Conservation (phyloP, 2,113 vertebrate genomes). For the Tyto alba region DNA sequence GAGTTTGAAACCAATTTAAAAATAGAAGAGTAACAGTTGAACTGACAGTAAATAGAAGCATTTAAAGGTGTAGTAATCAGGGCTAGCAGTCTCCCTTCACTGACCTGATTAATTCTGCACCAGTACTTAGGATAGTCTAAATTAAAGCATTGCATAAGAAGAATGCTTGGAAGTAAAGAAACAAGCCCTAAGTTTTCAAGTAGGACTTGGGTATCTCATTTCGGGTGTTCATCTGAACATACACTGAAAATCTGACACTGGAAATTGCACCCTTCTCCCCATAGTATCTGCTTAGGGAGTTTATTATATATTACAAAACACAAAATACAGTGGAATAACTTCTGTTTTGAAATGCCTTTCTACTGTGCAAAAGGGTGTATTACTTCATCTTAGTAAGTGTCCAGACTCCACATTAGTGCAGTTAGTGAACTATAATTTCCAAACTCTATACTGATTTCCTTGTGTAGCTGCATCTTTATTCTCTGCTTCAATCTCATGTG, state of each 20-base stretch:
- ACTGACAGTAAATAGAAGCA: background rate
- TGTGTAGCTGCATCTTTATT: background rate
- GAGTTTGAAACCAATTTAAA: background rate
- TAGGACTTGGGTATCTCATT: background rate
- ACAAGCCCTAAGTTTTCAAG: background rate
- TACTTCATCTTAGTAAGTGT: background rate
- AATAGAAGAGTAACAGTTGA: background rate
- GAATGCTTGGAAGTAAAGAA: slow-evolving; percentile 2
- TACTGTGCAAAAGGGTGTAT: background rate
- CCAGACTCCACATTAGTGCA: background rate
- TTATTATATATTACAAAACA: background rate
- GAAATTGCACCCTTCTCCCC: background rate
- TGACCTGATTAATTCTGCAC: slow-evolving; percentile 54
- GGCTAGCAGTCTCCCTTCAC: background rate
- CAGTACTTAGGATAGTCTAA: slow-evolving; percentile 14
- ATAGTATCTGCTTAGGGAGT: background rate
- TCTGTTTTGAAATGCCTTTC: background rate
- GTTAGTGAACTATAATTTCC: background rate
- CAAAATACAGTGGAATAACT: background rate
- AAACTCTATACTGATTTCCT: background rate
- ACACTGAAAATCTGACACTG: background rate
- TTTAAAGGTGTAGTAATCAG: slow-evolving; percentile 8
- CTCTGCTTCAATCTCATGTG: background rate
- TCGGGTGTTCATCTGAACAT: background rate
- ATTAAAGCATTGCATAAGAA: slow-evolving; percentile 21